Base-by-base conservation (phyloP, 1,140 invertebrate genomes). In the Micrasema longulum region DNA sequence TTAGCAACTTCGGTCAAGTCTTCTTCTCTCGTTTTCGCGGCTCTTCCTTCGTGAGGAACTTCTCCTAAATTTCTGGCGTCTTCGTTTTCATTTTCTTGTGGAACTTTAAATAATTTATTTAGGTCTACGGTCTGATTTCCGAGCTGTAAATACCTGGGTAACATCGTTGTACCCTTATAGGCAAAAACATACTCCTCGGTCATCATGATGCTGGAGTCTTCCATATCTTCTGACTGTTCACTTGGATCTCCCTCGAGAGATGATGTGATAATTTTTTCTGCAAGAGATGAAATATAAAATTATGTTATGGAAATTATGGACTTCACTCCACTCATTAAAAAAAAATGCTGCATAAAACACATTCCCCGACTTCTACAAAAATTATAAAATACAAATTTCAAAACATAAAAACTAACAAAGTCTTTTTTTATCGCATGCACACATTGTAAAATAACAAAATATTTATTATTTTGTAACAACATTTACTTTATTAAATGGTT, bases 51-150 rank as follows among this genome's bases (percentile, higher is more conserved):
- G 48, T 69, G n/a, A 26, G 47, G 3, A 18, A 52, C 50, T 1
- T 48, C 43, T 22, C 14, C 47, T 43, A 77, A 68, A 79, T 78
- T 10, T 78, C 76, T 14, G n/a, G n/a, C n/a, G 73, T 57, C 36
- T 76, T 14, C 64, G 48, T 38, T 41, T n/a, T 50, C 23, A n/a
- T 69, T 77, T 63, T 81, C 78, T 63, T 81, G 83, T 5, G 84
- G 83, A 7, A 85, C 82, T 79, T 83, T 84, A 73, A 85, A 85
- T 0, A 82, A 75, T 57, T 83, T 85, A 0, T 82, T 83, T 69
- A 82, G 80, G 64, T 85, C 84, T 12, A 85, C 83, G 5, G 84
- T 85, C 3, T 82, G 83, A 76, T 85, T 85, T 23, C 84, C 84
- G 9, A 85, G 79, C 18, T 78, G 77, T 4, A 85, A 76, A 79